Base-by-base conservation (phyloP, 1,140 invertebrate species). In the Monochamus saltuarius region DNA sequence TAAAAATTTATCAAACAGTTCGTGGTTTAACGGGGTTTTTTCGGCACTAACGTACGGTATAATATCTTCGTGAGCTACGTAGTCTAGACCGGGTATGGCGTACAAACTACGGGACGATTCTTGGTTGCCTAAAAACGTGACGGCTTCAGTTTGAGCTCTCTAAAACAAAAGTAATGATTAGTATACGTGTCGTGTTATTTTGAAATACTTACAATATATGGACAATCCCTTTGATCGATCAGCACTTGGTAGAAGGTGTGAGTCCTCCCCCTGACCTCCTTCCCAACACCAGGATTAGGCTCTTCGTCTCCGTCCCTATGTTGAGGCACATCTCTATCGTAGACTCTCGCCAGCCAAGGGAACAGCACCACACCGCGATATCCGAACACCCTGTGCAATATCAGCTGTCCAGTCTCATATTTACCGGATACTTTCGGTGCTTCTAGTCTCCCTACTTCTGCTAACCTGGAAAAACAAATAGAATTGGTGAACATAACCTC, bases 221-320 rank as follows among this genome's bases (percentile, higher is more conserved):
- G 95, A 76, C 93, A 95, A 82, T 98, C 96, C 74, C 95, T 83
- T 55, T 93, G 91, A 79, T 98, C 96, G 71, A 98, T 97, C 6
- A 98, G 81, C 14, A 97, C 94, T 83, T 98, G 94, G 78, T 98
- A 98, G 77, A 96, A 98, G n/a, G 91, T 92, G 68, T 96, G 93
- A 11, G 90, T 91, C 73, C 86, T 84, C 42, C 92, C 91, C 79
- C 94, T 92, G 0, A 96, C 91, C 81, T 95, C 93, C 76, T 92
- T 92, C 9, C 88, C 87, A 40, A 88, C 88, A 62, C 84, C 67
- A 36, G 66, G 52, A 50, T 37, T 43, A 7, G 64, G 42, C 46
- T 70, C 65, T 36, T 76, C 74, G 43, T 73, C 69, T n/a, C 59
- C 65, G 45, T 71, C 70, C 42, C 64, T 58, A 39, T 70, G 70